Evolutionary conservation across 2,888 invertebrate species (phyloP).

Genomic region (Scaptomyza caliginosa): DNA sequence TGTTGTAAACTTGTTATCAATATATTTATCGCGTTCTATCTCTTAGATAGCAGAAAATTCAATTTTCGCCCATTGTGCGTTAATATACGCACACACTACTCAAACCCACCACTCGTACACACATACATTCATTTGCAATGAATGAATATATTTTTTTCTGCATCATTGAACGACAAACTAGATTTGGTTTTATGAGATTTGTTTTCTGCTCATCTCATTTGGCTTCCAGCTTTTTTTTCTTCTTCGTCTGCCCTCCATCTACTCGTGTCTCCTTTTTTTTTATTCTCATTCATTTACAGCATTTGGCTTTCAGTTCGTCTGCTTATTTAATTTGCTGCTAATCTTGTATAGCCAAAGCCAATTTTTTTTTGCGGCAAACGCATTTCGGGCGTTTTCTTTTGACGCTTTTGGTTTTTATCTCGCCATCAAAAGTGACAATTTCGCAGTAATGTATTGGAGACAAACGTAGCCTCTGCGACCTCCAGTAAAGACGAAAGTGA

Average conservation of each 20-base stretch:
- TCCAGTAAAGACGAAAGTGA: not conserved
- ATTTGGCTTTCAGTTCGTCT: constrained; percentile 50
- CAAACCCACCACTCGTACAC: constrained; percentile 7
- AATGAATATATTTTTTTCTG: constrained; percentile 73
- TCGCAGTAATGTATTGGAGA: constrained; percentile 45
- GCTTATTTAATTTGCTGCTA: constrained; percentile 80
- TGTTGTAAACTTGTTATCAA: not conserved
- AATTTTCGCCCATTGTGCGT: constrained; percentile 51
- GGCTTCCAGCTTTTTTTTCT: constrained; percentile 18
- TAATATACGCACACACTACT: constrained; percentile 3
- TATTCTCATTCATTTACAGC: constrained; percentile 51
- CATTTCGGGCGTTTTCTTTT: constrained; percentile 33
- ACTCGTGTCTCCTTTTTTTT: constrained; percentile 1
- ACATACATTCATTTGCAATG: constrained; percentile 30
- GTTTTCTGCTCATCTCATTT: constrained; percentile 66
- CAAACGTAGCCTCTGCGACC: constrained; percentile 29
- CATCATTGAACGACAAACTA: constrained; percentile 78
- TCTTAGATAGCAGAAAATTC: not conserved
- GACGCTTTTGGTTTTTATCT: constrained; percentile 49
- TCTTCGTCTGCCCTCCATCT: not conserved
- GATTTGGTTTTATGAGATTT: constrained; percentile 79
- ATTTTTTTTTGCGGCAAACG: constrained; percentile 37
- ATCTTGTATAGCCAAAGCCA: constrained; percentile 66
- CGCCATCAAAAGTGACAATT: constrained; percentile 74
- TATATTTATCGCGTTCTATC: not conserved